Evolutionary conservation across 2,797 vertebrate genomes (phyloP), one percentile per base, ranked within the genome.

Genomic region (Triplophysa yarkandensis): DNA sequence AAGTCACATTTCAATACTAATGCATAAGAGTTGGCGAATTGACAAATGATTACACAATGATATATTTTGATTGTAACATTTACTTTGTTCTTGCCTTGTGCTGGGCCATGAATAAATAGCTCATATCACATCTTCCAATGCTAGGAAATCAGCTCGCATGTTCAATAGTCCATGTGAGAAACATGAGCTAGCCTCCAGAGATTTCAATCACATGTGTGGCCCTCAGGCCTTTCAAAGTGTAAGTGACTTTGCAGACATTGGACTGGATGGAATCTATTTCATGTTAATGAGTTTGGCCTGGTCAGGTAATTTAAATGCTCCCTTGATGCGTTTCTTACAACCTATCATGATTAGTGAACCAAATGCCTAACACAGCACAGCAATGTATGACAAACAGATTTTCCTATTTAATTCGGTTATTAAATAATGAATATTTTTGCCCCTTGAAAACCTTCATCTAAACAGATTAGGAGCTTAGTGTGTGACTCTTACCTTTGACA

Each of bases 401-500:
- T 62, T n/a, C n/a, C n/a, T n/a, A n/a, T n/a, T n/a, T n/a, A n/a
- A n/a, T n/a, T n/a, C n/a, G n/a, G n/a, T n/a, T n/a, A n/a, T n/a
- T n/a, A 13, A 2, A 16, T n/a, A 55, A 6, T 30, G 7, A 0
- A 17, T n/a, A 8, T 55, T 16, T 28, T 30, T 57, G 6, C 14
- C 54, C 16, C 16, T 17, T 30, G 13, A 14, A 57, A 16, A 46
- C 17, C 21, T 25, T 1, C 23, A 25, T 21, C 8, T 46, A 6
- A 3, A 68, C 4, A 10, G 8, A 48, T 67, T 39, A 39, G 36
- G 36, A 3, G 1, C 13, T 4, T 27, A 63, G 17, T 55, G 11
- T n/a, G 17, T 60, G 6, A n/a, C 2, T 52, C 89, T 89, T 92
- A 99, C 98, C 98, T 90, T 96, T 95, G 67, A 99, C 95, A 11